These are phyloP conservation scores for Chrysomela aeneicollis DNA, from an alignment of 2,888 invertebrate genomes.

Conservation along the genomic window DNA sequence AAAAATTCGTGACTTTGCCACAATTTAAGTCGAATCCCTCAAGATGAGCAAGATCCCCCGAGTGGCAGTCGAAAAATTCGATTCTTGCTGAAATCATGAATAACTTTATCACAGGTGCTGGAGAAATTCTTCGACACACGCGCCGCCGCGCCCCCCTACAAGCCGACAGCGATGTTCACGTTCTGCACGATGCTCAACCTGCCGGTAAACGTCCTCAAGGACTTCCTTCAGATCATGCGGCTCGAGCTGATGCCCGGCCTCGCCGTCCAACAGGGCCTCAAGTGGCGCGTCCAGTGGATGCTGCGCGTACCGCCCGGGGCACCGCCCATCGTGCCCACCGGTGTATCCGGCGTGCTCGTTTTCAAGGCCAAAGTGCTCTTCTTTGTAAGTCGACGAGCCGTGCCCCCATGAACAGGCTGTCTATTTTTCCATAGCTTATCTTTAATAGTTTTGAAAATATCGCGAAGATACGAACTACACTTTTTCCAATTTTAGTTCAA, in stretches of 20 bases:
- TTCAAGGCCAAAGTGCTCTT: conserved; percentile 89
- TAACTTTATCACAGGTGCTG: conserved; percentile 68
- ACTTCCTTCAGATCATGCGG: conserved; percentile 89
- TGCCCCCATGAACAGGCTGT: background rate
- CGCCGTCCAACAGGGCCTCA: conserved; percentile 70
- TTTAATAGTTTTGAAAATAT: too few species aligned
- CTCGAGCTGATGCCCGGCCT: conserved; percentile 69
- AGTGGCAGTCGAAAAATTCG: too few species aligned
- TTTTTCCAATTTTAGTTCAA: too few species aligned
- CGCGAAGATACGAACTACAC: too few species aligned
- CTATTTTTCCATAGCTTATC: conserved; percentile 10
- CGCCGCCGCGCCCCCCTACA: conserved; percentile 90
- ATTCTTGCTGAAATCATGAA: too few species aligned
- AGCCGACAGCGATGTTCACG: conserved; percentile 86
- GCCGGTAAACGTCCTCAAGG: conserved; percentile 86
- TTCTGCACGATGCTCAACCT: conserved; percentile 87
- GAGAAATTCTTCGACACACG: conserved; percentile 93
- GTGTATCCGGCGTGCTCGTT: conserved; percentile 86
- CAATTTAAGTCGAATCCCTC: too few species aligned
- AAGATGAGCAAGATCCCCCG: too few species aligned
- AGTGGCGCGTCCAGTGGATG: conserved; percentile 93
- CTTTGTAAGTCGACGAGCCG: conserved; percentile 90
- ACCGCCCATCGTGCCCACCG: conserved; percentile 86
- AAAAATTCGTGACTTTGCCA: too few species aligned
- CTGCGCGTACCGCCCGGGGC: conserved; percentile 91